A percentile compares a stretch with the other conserved stretches of the same genome.
phyloP scores from a whole-genome alignment of 1,140 invertebrate genomes.

The Drosophila orena region DNA sequence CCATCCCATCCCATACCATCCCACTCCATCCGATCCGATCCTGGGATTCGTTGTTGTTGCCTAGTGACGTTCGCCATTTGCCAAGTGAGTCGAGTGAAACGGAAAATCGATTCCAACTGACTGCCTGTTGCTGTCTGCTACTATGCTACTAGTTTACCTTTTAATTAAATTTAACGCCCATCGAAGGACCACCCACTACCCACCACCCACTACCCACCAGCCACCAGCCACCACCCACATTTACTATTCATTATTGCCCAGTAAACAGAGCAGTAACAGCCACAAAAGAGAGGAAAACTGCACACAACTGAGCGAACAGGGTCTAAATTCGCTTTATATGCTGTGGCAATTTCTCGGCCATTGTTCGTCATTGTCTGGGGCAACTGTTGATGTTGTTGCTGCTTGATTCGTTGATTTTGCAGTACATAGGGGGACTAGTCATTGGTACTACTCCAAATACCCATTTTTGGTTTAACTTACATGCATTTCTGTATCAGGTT shows the following conservation, averaged over 20 bases:
- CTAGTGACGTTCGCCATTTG: slow-evolving; percentile 76
- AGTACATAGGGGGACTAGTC: no score
- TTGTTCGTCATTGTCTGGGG: slow-evolving; percentile 40
- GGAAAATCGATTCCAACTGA: slow-evolving; percentile 69
- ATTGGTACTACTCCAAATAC: background rate
- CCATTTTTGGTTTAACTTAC: slow-evolving; percentile 29
- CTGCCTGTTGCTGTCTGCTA: slow-evolving; percentile 70
- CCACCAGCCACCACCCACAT: slow-evolving; percentile 3
- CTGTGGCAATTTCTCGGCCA: slow-evolving; percentile 49
- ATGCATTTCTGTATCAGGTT: slow-evolving; percentile 49
- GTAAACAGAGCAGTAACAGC: slow-evolving; percentile 37
- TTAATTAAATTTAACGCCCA: slow-evolving; percentile 77
- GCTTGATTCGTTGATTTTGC: background rate
- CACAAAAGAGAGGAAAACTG: slow-evolving; percentile 8
- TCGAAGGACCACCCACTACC: slow-evolving; percentile 16
- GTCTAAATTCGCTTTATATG: slow-evolving; percentile 9
- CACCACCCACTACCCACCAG: background rate
- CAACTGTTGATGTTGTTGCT: slow-evolving; percentile 15
- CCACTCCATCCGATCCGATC: background rate
- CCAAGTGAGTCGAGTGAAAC: slow-evolving; percentile 42
- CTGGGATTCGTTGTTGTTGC: slow-evolving; percentile 28
- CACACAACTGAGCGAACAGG: background rate
- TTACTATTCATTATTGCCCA: slow-evolving; percentile 54
- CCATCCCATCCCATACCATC: background rate
- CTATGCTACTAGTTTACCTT: slow-evolving; percentile 75